phyloP scores from a whole-genome alignment of 2,113 vertebrate genomes.

The Ceratotherium simum region DNA sequence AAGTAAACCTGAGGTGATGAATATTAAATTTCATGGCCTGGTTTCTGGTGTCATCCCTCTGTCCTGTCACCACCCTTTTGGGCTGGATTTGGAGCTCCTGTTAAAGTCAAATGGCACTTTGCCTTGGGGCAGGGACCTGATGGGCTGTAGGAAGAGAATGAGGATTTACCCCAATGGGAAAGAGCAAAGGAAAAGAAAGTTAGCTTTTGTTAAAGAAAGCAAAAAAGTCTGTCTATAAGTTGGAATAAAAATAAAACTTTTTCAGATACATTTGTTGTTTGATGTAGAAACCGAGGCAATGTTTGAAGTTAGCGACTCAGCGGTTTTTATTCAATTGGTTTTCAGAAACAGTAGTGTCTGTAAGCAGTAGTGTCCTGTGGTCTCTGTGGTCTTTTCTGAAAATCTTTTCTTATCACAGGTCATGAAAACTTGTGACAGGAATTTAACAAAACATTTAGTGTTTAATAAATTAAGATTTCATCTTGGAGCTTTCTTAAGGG shows the following conservation, averaged over 20 bases:
- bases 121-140: constrained; percentile 47
- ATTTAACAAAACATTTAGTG: constrained; percentile 16
- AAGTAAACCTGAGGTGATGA: neutral
- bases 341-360: neutral
- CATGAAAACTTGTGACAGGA: neutral
- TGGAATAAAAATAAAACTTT: constrained; percentile 50
- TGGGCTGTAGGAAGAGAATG: neutral
- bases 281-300: neutral
- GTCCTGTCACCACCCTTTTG: neutral
- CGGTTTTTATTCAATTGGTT: neutral
- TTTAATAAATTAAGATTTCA: constrained; percentile 62
- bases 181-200: constrained; percentile 19
- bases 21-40: neutral
- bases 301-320: neutral
- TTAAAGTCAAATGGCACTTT: neutral
- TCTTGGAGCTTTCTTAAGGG: neutral
- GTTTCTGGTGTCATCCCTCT: neutral
- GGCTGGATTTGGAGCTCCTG: neutral
- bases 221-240: constrained; percentile 42
- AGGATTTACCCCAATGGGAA: constrained; percentile 38
- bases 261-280: constrained; percentile 18
- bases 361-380: neutral
- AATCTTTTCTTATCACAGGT: constrained; percentile 1
- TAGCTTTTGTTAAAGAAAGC: constrained; percentile 44
- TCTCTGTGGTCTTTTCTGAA: constrained; percentile 4